These are phyloP conservation scores for Drosophila malerkotliana DNA, from an alignment of 1,140 invertebrate genomes.

Conservation along the genomic window DNA sequence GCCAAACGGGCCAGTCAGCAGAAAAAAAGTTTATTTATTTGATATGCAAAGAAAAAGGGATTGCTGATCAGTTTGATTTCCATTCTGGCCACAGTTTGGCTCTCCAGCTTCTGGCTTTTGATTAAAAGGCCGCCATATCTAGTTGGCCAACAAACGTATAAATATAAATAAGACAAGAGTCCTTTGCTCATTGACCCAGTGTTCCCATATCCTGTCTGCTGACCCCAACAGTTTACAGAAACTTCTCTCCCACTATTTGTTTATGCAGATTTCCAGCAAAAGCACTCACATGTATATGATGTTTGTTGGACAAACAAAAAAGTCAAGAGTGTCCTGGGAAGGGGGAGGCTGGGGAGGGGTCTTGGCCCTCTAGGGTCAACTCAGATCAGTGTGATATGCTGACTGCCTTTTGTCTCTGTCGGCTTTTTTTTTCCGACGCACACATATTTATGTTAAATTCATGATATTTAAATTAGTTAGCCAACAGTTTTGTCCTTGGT, in stretches of 20 bases:
- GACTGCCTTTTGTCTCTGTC: constrained; percentile 1
- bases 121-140: constrained; percentile 31
- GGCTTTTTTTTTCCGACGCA: constrained; percentile 12
- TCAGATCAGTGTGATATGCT: constrained; percentile 30
- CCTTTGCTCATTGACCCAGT: neutral
- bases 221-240: neutral
- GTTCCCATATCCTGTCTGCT: neutral
- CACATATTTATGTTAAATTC: constrained; percentile 76
- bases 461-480: constrained; percentile 81
- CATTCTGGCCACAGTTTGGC: neutral
- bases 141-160: neutral
- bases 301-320: constrained; percentile 43
- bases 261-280: constrained; percentile 55
- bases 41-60: constrained; percentile 24
- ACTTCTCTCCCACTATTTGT: constrained; percentile 63
- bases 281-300: constrained; percentile 56
- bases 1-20: constrained; percentile 56
- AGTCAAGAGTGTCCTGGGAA: constrained; percentile 12
- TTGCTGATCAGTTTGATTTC: constrained; percentile 1
- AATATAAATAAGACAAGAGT: neutral
- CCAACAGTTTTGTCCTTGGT: constrained; percentile 52
- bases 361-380: constrained; percentile 10
- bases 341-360: neutral
- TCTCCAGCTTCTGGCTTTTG: constrained; percentile 16
- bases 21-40: constrained; percentile 63